Conservation (phyloP, 2,888 invertebrate genomes). For the Orthosia cruda region DNA sequence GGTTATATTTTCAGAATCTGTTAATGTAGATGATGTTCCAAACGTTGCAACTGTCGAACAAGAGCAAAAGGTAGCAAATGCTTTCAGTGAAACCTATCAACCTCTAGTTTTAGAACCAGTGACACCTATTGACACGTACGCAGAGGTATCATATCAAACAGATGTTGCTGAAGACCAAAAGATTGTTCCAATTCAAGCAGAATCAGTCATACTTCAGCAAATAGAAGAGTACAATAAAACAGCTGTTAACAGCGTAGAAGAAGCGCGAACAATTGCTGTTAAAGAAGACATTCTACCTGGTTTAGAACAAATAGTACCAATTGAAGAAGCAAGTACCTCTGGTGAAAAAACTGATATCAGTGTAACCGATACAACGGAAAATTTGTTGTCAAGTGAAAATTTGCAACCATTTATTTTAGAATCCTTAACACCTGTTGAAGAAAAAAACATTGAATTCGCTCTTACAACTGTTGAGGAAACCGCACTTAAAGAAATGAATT, state of each 20-base stretch:
- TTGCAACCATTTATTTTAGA: not conserved
- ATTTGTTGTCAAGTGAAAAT: not conserved
- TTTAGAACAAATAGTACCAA: conserved; percentile 24
- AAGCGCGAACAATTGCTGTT: conserved; percentile 8
- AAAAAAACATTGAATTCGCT: not conserved
- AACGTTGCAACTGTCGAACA: not conserved
- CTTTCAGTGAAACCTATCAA: not conserved
- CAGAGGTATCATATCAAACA: not conserved
- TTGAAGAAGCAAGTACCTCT: not conserved
- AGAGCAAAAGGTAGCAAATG: not conserved
- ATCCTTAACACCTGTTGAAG: conserved; percentile 6
- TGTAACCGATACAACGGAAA: not conserved
- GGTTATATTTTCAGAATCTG: not conserved
- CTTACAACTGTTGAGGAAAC: not conserved
- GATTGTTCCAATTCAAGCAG: not conserved
- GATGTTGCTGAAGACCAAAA: not conserved
- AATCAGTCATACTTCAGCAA: conserved; percentile 8
- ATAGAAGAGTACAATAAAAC: conserved; percentile 16
- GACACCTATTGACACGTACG: not conserved
- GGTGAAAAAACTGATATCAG: not conserved
- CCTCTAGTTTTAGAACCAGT: not conserved
- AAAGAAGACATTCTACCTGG: conserved; percentile 3
- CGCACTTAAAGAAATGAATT: not conserved
- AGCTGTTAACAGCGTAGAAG: not conserved
- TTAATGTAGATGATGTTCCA: not conserved